Conservation (phyloP, 2,113 vertebrate species). For the Gobio gobio region DNA sequence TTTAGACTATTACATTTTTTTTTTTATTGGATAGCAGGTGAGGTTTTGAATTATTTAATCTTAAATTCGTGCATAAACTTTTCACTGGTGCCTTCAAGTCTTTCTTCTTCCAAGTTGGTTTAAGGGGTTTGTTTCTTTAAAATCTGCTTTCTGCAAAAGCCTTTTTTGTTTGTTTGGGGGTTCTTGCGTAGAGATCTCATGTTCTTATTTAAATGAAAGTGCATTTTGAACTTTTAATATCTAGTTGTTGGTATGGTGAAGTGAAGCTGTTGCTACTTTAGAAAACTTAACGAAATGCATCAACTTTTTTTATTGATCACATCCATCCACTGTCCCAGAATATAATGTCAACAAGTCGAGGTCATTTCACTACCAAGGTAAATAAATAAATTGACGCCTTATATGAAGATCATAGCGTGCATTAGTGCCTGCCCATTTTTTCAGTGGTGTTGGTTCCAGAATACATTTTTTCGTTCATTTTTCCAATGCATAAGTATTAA, state of each 20-base stretch:
- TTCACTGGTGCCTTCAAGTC: conserved; percentile 62
- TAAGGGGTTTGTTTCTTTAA: conserved; percentile 31
- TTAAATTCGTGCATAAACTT: conserved; percentile 37
- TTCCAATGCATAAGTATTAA: too few species aligned
- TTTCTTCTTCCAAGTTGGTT: conserved; percentile 48
- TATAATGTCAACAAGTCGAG: neutral
- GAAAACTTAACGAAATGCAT: neutral
- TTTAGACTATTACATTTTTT: neutral
- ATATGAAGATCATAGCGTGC: too few species aligned
- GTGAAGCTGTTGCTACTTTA: neutral
- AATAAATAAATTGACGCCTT: too few species aligned
- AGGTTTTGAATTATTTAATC: neutral
- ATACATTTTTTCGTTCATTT: too few species aligned
- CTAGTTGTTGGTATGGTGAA: conserved; percentile 17
- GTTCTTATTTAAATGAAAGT: conserved; percentile 17
- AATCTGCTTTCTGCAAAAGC: neutral
- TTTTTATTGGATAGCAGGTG: neutral
- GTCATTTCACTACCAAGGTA: neutral
- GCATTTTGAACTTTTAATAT: neutral
- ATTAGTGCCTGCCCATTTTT: too few species aligned
- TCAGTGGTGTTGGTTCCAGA: too few species aligned
- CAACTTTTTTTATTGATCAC: neutral
- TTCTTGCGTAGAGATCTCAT: neutral
- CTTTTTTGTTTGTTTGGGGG: conserved; percentile 16
- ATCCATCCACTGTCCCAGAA: neutral